A percentile compares a stretch with the other conserved stretches of the same genome.
These are phyloP conservation scores for Pseudomyrmex flavicornis DNA, from an alignment of 1,140 invertebrate species.

Conservation along the genomic window DNA sequence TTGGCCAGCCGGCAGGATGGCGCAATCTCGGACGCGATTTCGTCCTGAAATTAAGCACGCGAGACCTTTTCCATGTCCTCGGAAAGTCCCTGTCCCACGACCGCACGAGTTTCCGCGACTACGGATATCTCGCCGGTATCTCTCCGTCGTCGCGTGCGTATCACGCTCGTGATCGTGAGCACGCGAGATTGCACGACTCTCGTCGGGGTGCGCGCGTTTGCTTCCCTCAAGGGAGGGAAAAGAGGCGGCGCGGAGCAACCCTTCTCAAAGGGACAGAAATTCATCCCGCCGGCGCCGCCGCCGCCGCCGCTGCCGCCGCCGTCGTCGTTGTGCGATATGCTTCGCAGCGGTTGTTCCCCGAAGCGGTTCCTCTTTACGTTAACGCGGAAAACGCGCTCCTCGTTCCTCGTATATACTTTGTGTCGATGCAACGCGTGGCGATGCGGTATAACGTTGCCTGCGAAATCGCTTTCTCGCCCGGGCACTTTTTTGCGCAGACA, in stretches of 20 bases:
- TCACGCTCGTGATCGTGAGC: conserved; percentile 41
- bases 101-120: conserved; percentile 1
- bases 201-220: neutral
- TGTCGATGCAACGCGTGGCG: conserved; percentile 38
- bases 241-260: neutral
- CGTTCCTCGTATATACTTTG: conserved; percentile 49
- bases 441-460: conserved; percentile 41
- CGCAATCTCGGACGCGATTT: conserved; percentile 69
- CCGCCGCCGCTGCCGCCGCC: neutral
- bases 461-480: conserved; percentile 47
- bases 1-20: conserved; percentile 60
- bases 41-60: conserved; percentile 65
- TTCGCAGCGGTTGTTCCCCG: conserved; percentile 53
- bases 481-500: conserved; percentile 51
- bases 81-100: neutral
- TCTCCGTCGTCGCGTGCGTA: conserved; percentile 42
- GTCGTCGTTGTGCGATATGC: conserved; percentile 3
- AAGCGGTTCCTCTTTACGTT: conserved; percentile 58
- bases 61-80: conserved; percentile 33
- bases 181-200: conserved; percentile 15
- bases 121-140: neutral
- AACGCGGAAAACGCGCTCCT: conserved; percentile 48
- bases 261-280: conserved; percentile 57
- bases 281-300: conserved; percentile 21
- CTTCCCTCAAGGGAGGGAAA: neutral